Base-by-base conservation (phyloP, 2,888 invertebrate species). In the Leptopterna dolabrata region DNA sequence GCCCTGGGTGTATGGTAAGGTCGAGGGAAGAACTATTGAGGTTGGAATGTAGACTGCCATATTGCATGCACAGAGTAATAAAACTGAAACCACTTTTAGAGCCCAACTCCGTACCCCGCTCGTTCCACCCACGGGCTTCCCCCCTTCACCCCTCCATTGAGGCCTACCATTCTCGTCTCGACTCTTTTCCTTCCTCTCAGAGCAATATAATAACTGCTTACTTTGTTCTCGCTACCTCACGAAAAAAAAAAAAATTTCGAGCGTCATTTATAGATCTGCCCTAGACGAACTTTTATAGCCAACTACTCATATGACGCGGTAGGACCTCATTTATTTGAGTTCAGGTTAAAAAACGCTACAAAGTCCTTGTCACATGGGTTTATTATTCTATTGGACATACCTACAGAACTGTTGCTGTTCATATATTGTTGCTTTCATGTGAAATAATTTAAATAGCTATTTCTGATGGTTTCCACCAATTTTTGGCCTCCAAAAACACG, bases 11-110 rank as follows among this genome's bases (percentile, higher is more conserved):
- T 41, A 36, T 36, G 7, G 78, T 43, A 24, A 63, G 83, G 83
- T 70, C 70, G 45, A 51, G 76, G 83, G 83, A 71, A 85, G 85
- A 85, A 85, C 71, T 85, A 87, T 87, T 87, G 80, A 80, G 71
- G 78, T 63, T 87, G 86, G 86, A 87, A 87, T 87, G 86, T 87
- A 87, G 86, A 87, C 86, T 87, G 86, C 86, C 86, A 87, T 87
- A 87, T 87, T 87, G 86, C 86, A 87, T 87, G 86, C 86, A 87
- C 86, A 87, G 80, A 87, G 86, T 87, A 87, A 87, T 87, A 87
- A 87, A 87, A 87, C 86, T 87, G 80, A 87, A 80, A 80, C 86
- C 86, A 87, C 86, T 87, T 87, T 87, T 78, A 87, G 86, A 87
- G 80, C 78, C 30, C 85, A 36, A 63, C 86, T 55, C 51, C 19